phyloP scores from a whole-genome alignment of 2,888 invertebrate genomes.

The Crepidodera aurea region DNA sequence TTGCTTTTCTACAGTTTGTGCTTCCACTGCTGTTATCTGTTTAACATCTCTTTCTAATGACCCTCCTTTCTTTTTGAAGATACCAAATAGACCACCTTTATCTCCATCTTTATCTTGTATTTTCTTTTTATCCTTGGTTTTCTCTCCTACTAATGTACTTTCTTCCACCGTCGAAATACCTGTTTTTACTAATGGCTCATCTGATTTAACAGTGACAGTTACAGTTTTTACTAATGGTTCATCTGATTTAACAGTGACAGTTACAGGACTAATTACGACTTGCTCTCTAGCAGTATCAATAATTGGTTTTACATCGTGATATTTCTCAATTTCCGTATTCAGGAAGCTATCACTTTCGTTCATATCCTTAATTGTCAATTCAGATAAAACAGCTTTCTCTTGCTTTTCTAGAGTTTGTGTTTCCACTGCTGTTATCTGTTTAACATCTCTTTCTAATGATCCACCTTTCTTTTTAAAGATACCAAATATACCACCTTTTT shows the following conservation, averaged over 20 bases:
- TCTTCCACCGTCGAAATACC: neutral
- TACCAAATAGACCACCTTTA: constrained; percentile 15
- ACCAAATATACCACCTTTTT: constrained; percentile 18
- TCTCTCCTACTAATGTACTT: constrained; percentile 26
- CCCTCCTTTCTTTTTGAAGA: constrained; percentile 23
- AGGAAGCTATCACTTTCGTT: constrained; percentile 42
- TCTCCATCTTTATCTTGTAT: neutral
- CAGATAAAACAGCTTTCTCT: constrained; percentile 31
- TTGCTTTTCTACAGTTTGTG: constrained; percentile 19
- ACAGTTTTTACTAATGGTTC: no score
- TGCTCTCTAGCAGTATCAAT: no score
- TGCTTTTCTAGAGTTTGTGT: neutral
- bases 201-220: neutral
- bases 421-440: neutral
- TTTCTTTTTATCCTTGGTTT: constrained; percentile 1
- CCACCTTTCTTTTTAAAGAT: constrained; percentile 25
- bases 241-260: no score
- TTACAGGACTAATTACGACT: no score
- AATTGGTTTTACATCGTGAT: constrained; percentile 40
- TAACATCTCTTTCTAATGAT: constrained; percentile 10
- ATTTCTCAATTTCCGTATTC: constrained; percentile 36
- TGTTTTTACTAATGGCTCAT: neutral
- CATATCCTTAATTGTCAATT: constrained; percentile 37
- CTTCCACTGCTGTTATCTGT: constrained; percentile 5
- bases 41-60: constrained; percentile 10